phyloP scores from a whole-genome alignment of 2,797 vertebrate genomes.

The Brachyalestes nurse region DNA sequence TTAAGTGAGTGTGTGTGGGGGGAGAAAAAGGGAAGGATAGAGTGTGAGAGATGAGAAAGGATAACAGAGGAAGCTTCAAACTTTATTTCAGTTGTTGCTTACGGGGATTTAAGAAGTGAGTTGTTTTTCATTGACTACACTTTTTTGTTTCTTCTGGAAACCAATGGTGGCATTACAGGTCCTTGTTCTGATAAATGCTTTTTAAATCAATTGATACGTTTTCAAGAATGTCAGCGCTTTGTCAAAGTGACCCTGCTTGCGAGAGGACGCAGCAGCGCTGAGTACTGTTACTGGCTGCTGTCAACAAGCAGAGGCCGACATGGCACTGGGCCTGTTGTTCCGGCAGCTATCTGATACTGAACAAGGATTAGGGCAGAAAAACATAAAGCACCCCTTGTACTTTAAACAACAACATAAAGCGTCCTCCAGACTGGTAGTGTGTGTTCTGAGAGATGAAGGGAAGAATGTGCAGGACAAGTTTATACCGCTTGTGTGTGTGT shows the following conservation, averaged over 20 bases:
- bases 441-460: constrained; percentile 36
- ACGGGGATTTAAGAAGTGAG: constrained; percentile 39
- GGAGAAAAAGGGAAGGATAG: constrained; percentile 30
- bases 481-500: constrained; percentile 10
- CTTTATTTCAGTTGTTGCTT: constrained; percentile 43
- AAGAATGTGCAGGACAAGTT: constrained; percentile 36
- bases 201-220: constrained; percentile 47
- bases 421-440: constrained; percentile 48
- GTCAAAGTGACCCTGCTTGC: constrained; percentile 28
- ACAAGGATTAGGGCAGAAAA: constrained; percentile 49
- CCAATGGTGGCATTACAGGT: neutral
- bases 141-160: constrained; percentile 5
- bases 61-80: constrained; percentile 26
- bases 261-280: constrained; percentile 25
- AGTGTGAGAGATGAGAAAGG: constrained; percentile 18
- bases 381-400: constrained; percentile 52
- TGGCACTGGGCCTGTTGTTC: constrained; percentile 53
- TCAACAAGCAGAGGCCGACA: constrained; percentile 51
- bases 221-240: constrained; percentile 15
- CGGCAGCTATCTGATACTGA: constrained; percentile 51
- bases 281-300: constrained; percentile 45
- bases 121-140: constrained; percentile 26
- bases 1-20: constrained; percentile 25
- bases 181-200: constrained; percentile 14
- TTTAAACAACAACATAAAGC: constrained; percentile 50